A percentile compares a stretch with the other conserved stretches of the same genome.
phyloP scores from a whole-genome alignment of 64 coral and sea anemone genomes.

The Actinia tenebrosa region DNA sequence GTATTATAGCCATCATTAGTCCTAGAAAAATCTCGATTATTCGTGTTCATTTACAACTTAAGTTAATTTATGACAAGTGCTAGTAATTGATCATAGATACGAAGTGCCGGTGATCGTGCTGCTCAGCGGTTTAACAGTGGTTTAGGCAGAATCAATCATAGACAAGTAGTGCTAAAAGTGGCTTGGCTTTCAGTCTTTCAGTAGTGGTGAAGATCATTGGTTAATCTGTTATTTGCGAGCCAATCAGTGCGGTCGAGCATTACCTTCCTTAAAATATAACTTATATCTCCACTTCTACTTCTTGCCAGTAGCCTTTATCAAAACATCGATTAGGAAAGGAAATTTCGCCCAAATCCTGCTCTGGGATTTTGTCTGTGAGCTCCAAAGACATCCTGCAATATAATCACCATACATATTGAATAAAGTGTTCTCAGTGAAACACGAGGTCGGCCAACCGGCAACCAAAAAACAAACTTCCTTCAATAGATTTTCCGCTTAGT shows the following conservation, averaged over 20 bases:
- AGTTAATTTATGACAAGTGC: not conserved
- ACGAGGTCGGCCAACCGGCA: not conserved
- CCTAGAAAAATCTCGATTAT: not conserved
- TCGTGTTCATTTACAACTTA: not conserved
- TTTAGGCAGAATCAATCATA: not conserved
- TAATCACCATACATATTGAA: constrained; percentile 16
- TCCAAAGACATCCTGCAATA: constrained; percentile 89
- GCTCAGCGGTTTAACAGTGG: not conserved
- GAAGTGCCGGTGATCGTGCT: not conserved
- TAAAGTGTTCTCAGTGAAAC: not conserved
- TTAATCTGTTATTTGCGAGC: not conserved
- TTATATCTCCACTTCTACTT: constrained; percentile 97
- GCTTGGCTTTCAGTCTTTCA: not conserved
- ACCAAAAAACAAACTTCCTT: too few species aligned
- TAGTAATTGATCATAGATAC: not conserved
- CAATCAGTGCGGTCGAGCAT: not conserved
- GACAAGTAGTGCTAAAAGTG: not conserved
- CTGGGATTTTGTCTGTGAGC: constrained; percentile 75
- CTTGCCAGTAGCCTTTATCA: constrained; percentile 96
- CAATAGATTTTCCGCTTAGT: not conserved
- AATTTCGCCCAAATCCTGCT: constrained; percentile 75
- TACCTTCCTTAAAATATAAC: constrained; percentile 56
- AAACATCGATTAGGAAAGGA: constrained; percentile 93
- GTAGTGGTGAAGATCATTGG: not conserved
- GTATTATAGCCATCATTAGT: not conserved